phyloP scores from a whole-genome alignment of 2,888 invertebrate species.

The Drosophila merina region DNA sequence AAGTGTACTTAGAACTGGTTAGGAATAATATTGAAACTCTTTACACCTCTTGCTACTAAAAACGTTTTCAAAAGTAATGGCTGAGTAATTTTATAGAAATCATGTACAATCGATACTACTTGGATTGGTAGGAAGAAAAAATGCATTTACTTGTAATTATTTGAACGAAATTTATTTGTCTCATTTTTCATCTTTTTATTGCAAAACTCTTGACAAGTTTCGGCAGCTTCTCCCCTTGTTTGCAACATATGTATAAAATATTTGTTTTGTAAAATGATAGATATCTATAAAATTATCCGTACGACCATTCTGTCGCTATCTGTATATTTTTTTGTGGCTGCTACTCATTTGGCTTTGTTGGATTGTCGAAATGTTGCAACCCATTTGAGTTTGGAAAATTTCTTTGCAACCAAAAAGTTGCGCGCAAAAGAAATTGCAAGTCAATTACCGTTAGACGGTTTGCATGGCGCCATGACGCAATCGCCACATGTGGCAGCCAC shows the following conservation, averaged over 20 bases:
- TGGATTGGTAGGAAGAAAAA: too few species aligned
- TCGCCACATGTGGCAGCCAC: constrained; percentile 70
- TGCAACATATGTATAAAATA: constrained; percentile 22
- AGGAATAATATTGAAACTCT: too few species aligned
- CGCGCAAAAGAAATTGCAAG: constrained; percentile 77
- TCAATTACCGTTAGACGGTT: constrained; percentile 76
- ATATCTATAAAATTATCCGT: constrained; percentile 49
- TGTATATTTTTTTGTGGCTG: constrained; percentile 15
- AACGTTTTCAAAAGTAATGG: too few species aligned
- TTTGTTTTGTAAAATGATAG: constrained; percentile 42
- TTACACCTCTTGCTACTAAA: too few species aligned
- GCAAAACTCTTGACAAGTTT: not conserved
- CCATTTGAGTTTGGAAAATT: constrained; percentile 59
- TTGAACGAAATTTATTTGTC: too few species aligned
- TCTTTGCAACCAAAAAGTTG: constrained; percentile 74
- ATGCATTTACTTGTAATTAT: too few species aligned
- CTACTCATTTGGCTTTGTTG: constrained; percentile 32
- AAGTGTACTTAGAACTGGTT: not conserved
- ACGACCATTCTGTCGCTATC: constrained; percentile 14
- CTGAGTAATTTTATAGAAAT: too few species aligned
- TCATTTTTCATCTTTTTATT: not conserved
- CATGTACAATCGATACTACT: too few species aligned
- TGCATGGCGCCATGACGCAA: constrained; percentile 76
- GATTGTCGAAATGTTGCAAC: constrained; percentile 46
- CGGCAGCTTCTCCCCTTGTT: not conserved